Conservation (phyloP, 2,888 invertebrate species). For the Pelosia muscerda region DNA sequence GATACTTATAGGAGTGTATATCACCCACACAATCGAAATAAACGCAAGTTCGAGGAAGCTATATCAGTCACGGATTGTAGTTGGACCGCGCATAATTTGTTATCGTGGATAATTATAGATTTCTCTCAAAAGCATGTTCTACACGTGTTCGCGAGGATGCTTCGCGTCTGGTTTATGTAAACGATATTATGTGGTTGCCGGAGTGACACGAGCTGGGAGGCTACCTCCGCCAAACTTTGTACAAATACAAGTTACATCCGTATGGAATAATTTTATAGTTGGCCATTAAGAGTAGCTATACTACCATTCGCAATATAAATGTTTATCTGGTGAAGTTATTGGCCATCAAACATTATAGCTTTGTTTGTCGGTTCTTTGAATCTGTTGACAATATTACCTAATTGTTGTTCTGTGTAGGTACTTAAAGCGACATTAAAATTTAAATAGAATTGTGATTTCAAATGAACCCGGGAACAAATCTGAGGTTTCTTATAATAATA, state of each 20-base stretch:
- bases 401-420: conserved; percentile 4
- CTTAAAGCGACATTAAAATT: not conserved
- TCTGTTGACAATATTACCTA: not conserved
- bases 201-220: not conserved
- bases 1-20: too few species aligned
- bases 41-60: too few species aligned
- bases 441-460: not conserved
- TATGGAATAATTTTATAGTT: not conserved
- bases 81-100: too few species aligned
- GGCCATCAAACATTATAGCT: conserved; percentile 3
- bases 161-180: not conserved
- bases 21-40: too few species aligned
- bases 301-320: not conserved
- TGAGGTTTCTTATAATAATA: not conserved
- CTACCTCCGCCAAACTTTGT: too few species aligned
- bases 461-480: not conserved
- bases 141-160: too few species aligned
- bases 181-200: not conserved
- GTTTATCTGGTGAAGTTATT: conserved; percentile 2
- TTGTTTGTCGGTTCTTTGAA: not conserved
- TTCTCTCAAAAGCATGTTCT: too few species aligned
- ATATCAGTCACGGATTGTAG: too few species aligned
- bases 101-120: too few species aligned
- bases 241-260: not conserved
- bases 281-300: not conserved